A percentile compares a stretch with the other conserved stretches of the same genome.
Conservation (phyloP, 2,888 invertebrate species). For the Drosophila kanekoi region DNA sequence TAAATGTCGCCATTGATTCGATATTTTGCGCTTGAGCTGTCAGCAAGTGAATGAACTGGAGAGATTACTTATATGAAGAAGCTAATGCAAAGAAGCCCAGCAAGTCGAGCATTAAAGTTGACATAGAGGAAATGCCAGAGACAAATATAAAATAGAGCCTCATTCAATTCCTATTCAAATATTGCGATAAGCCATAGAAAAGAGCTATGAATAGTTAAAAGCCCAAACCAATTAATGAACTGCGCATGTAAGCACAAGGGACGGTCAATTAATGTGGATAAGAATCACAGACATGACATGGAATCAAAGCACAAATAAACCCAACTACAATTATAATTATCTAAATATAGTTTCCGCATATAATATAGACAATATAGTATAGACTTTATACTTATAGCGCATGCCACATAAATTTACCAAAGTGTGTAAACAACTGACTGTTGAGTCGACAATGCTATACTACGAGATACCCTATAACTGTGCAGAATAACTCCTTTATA, state of each 20-base stretch:
- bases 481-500: too few species aligned
- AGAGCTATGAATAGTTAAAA: slow-evolving; percentile 7
- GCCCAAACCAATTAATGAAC: slow-evolving; percentile 25
- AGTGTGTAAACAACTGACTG: slow-evolving; percentile 42
- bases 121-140: slow-evolving; percentile 19
- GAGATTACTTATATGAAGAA: not conserved
- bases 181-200: not conserved
- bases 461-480: too few species aligned
- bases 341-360: not conserved
- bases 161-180: not conserved
- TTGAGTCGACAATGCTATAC: too few species aligned
- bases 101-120: slow-evolving; percentile 24
- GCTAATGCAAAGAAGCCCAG: slow-evolving; percentile 34
- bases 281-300: slow-evolving; percentile 38
- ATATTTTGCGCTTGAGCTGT: slow-evolving; percentile 43
- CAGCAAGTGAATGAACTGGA: slow-evolving; percentile 37
- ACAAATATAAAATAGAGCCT: slow-evolving; percentile 9
- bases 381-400: slow-evolving; percentile 3
- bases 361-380: not conserved
- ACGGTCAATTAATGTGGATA: slow-evolving; percentile 33
- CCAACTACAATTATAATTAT: slow-evolving; percentile 19
- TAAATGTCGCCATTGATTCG: slow-evolving; percentile 28
- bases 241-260: slow-evolving; percentile 35
- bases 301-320: slow-evolving; percentile 9
- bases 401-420: slow-evolving; percentile 27